Conservation (phyloP, 2,888 invertebrate genomes). For the Aphidius colemani region DNA sequence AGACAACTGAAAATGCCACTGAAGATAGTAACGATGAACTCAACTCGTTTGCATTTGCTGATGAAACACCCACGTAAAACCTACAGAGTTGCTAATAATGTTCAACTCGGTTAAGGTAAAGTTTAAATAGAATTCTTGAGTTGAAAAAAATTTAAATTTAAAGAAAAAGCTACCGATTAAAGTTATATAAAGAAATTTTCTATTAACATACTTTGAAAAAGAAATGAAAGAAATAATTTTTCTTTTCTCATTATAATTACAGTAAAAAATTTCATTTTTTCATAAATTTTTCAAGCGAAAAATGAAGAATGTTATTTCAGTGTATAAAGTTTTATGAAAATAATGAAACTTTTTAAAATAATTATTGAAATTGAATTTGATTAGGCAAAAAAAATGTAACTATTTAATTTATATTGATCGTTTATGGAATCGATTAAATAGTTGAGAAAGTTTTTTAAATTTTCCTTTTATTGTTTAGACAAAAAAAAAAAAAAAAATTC, state of each 20-base stretch:
- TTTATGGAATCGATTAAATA: no score
- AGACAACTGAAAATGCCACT: not conserved
- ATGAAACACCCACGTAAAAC: conserved; percentile 9
- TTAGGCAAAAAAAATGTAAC: no score
- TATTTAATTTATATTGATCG: no score
- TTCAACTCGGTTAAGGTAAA: conserved; percentile 15
- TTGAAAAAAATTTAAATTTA: not conserved
- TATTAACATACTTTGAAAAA: no score
- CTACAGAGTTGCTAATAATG: conserved; percentile 14
- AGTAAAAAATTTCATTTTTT: no score
- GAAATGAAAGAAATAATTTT: no score
- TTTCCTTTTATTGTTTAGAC: not conserved
- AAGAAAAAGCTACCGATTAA: conserved; percentile 11
- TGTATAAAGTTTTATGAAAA: no score
- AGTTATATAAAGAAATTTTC: not conserved
- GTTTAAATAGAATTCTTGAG: conserved; percentile 20
- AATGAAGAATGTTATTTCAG: no score
- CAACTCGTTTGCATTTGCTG: conserved; percentile 21
- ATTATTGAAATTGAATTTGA: no score
- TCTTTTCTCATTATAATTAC: no score
- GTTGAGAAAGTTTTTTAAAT: not conserved
- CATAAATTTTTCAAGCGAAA: no score
- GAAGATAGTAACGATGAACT: not conserved
- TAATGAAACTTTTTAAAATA: no score
- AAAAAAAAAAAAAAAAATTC: not conserved